phyloP scores from a whole-genome alignment of 1,140 invertebrate genomes.

The Drosophila truncata region DNA sequence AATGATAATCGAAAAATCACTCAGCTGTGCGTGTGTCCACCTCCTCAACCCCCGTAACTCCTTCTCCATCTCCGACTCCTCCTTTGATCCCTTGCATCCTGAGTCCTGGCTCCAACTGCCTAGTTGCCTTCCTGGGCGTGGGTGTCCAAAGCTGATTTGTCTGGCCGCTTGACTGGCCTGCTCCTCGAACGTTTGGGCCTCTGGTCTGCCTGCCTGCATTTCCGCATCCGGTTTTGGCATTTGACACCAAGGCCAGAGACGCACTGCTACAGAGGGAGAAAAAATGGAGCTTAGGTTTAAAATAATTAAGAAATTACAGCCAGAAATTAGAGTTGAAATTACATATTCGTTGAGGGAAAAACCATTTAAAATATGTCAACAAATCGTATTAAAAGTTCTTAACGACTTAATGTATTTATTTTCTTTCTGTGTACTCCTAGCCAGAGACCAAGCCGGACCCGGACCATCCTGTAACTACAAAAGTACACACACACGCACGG shows the following conservation, averaged over 20 bases:
- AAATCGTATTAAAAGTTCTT: no score
- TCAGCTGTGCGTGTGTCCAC: conserved; percentile 70
- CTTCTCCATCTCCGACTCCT: not conserved
- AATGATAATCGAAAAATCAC: conserved; percentile 84
- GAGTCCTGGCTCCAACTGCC: conserved; percentile 1
- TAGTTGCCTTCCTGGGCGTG: conserved; percentile 21
- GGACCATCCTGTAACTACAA: conserved; percentile 24
- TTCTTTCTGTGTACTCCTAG: not conserved
- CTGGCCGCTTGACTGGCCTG: conserved; percentile 75
- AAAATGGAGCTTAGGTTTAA: not conserved
- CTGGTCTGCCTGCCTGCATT: conserved; percentile 65
- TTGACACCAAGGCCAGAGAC: conserved; percentile 69
- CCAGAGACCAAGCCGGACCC: not conserved
- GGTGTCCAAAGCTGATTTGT: conserved; percentile 76
- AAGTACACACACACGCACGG: conserved; percentile 25
- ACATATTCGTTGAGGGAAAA: not conserved
- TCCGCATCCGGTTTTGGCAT: conserved; percentile 81
- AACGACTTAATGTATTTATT: not conserved
- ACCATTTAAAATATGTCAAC: not conserved
- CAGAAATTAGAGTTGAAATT: not conserved
- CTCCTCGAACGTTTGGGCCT: conserved; percentile 54
- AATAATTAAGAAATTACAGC: no score
- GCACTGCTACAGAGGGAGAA: conserved; percentile 2
- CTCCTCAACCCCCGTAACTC: not conserved
- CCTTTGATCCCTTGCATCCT: conserved; percentile 3